Evolutionary conservation across 1,140 invertebrate genomes (phyloP).

Genomic region (Pentalonia nigronervosa): DNA sequence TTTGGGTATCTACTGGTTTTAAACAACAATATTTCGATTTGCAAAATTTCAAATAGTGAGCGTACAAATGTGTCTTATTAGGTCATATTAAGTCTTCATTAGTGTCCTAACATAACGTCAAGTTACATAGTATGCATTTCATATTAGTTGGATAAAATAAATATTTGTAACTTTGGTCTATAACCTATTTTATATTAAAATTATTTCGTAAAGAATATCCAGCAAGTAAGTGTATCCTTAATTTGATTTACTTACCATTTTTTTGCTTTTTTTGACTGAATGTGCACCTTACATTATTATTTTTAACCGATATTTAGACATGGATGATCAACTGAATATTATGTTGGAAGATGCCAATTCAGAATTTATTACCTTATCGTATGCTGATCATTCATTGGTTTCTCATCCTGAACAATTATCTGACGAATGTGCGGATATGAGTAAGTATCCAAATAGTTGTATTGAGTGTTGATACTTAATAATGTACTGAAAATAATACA

Average conservation of each 20-base stretch:
- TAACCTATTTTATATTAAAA: background rate
- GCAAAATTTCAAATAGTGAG: background rate
- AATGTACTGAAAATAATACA: background rate
- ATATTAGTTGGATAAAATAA: background rate
- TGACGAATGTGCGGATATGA: background rate
- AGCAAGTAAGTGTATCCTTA: background rate
- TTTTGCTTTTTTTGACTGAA: background rate
- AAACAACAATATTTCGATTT: background rate
- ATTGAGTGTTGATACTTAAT: background rate
- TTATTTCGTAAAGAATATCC: background rate
- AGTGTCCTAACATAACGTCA: background rate
- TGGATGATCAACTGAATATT: background rate
- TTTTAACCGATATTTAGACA: background rate
- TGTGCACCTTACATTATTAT: background rate
- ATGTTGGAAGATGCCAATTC: background rate
- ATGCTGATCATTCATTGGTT: background rate
- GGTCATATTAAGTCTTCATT: background rate
- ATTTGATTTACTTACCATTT: background rate
- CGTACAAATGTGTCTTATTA: background rate
- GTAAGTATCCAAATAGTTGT: background rate
- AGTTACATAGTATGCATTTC: background rate
- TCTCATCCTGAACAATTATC: background rate
- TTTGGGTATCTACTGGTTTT: background rate
- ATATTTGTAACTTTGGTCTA: background rate
- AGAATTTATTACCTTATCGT: slow-evolving; percentile 12